Base-by-base conservation (phyloP, 2,113 vertebrate species). In the Beaufortia kweichowensis region DNA sequence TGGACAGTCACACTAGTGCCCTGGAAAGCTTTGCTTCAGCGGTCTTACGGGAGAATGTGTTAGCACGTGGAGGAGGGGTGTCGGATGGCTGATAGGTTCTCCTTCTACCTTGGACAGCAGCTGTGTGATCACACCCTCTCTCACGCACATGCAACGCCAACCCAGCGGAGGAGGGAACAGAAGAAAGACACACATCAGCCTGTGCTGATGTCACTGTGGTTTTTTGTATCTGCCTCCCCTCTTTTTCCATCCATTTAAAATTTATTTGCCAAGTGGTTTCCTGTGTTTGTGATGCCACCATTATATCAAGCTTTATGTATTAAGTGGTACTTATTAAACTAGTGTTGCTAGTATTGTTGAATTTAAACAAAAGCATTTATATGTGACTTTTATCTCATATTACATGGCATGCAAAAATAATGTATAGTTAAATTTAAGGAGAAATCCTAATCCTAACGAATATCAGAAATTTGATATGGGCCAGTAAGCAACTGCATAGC, bases 21-120 rank as follows among this genome's bases (percentile, higher is more conserved):
- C 86, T 84, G 85, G 83, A 88, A 90, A 87, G 81, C 81, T 56
- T 62, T 26, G 41, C 85, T 46, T 83, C 82, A 87, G 81, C 66
- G 67, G 77, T 84, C 85, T 79, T 77, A 46, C 59, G 77, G 76
- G 86, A 84, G 84, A 76, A 57, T 41, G 35, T 56, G 50, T 67
- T 41, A 21, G 56, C 4, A 82, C 68, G 60, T 91, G 89, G 85
- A 91, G 87, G 90, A 90, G 83, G 88, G 87, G 86, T 79, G 50
- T 65, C 35, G 77, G 79, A 29, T 82, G 85, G 84, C 68, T 83
- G 82, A 88, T 86, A 85, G 78, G 81, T 82, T 86, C 80, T 81
- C 79, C 76, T 80, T 83, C 68, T 82, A 85, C 85, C 87, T 87
- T 84, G 83, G 84, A 87, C 86, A 86, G 82, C 84, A 85, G 86